These are phyloP conservation scores for Cyclophora punctaria DNA, from an alignment of 2,888 invertebrate species.

Conservation along the genomic window DNA sequence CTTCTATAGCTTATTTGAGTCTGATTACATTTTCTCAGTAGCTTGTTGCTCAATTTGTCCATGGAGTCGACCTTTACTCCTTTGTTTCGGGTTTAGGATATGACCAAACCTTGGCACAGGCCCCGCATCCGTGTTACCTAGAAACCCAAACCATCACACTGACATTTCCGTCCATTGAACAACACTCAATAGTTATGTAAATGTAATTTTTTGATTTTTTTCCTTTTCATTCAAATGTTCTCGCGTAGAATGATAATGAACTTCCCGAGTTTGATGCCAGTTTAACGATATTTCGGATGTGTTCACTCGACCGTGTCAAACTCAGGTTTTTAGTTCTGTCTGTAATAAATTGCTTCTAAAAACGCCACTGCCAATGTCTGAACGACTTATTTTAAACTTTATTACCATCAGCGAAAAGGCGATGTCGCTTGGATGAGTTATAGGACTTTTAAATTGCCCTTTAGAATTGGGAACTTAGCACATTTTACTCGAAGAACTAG, in stretches of 20 bases:
- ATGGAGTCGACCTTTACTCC: too few relatives aligned
- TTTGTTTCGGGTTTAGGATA: constrained; percentile 18
- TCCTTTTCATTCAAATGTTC: constrained; percentile 42
- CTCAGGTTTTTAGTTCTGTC: neutral
- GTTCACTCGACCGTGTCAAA: neutral
- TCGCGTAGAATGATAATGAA: constrained; percentile 32
- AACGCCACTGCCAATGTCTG: neutral
- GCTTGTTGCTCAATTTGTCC: too few relatives aligned
- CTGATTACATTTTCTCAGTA: too few relatives aligned
- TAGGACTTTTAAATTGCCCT: too few relatives aligned
- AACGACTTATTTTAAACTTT: too few relatives aligned
- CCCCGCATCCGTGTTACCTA: constrained; percentile 28
- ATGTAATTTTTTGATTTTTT: constrained; percentile 28
- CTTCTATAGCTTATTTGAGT: too few relatives aligned
- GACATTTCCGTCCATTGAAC: constrained; percentile 59
- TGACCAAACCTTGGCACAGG: constrained; percentile 16
- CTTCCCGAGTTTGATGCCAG: constrained; percentile 19
- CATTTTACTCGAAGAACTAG: too few relatives aligned
- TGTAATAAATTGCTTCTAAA: neutral
- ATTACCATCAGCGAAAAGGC: too few relatives aligned
- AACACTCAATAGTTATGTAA: constrained; percentile 36
- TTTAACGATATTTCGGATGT: constrained; percentile 14
- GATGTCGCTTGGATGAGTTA: too few relatives aligned
- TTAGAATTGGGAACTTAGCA: too few relatives aligned
- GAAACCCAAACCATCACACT: constrained; percentile 53